Evolutionary conservation across 2,888 invertebrate genomes (phyloP).

Genomic region (Mythimna vitellina): DNA sequence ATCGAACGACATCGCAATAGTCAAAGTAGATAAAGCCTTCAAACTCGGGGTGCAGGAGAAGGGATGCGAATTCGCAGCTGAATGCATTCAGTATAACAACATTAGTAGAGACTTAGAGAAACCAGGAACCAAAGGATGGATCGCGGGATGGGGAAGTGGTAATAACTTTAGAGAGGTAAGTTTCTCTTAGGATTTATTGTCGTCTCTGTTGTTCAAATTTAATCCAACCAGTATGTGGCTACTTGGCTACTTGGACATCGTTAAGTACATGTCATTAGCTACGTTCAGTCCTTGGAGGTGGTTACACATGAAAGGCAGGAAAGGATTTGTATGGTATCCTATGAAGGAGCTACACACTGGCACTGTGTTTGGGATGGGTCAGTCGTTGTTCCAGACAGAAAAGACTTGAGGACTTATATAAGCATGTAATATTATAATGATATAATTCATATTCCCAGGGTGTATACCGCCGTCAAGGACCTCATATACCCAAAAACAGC

Average conservation of each 20-base stretch:
- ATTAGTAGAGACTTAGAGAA: constrained; percentile 84
- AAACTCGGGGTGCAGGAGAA: constrained; percentile 81
- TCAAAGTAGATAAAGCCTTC: constrained; percentile 85
- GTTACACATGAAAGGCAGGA: no score
- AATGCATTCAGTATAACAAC: constrained; percentile 81
- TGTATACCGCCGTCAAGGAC: constrained; percentile 80
- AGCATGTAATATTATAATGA: not conserved
- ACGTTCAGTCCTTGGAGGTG: no score
- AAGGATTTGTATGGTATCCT: no score
- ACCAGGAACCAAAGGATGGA: constrained; percentile 84
- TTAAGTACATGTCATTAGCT: no score
- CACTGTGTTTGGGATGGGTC: no score
- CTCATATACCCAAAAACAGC: constrained; percentile 78
- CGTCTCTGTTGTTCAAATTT: no score
- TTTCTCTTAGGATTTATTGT: not conserved
- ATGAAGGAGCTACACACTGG: no score
- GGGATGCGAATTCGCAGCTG: constrained; percentile 82
- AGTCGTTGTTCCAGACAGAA: not conserved
- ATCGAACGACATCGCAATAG: constrained; percentile 87
- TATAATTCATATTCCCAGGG: constrained; percentile 70
- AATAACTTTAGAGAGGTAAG: constrained; percentile 85
- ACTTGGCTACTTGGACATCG: no score
- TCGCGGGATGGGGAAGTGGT: constrained; percentile 87
- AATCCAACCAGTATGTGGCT: no score
- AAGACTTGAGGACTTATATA: not conserved